These are phyloP conservation scores for Leptogaster cylindrica DNA, from an alignment of 2,888 invertebrate species.

Conservation along the genomic window DNA sequence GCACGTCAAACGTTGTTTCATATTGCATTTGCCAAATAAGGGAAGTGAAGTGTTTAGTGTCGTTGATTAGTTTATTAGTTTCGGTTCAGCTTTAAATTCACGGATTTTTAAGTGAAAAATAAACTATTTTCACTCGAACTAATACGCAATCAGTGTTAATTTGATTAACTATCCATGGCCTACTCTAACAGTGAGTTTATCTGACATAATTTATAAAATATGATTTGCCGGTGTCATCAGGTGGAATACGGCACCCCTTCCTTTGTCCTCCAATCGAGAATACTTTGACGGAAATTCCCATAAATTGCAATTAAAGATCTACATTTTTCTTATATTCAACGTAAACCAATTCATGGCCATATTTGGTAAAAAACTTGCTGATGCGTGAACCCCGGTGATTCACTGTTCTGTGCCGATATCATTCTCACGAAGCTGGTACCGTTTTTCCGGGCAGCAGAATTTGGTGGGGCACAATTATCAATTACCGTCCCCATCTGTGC, in stretches of 20 bases:
- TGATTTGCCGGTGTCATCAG: constrained; percentile 35
- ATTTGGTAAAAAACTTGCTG: constrained; percentile 43
- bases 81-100: constrained; percentile 12
- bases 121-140: not conserved
- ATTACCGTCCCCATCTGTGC: too few relatives aligned
- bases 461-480: not conserved
- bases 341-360: constrained; percentile 21
- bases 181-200: constrained; percentile 43
- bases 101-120: constrained; percentile 25
- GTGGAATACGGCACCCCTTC: constrained; percentile 1
- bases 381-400: constrained; percentile 42
- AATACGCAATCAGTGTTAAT: not conserved
- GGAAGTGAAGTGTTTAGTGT: constrained; percentile 44
- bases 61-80: constrained; percentile 33
- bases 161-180: constrained; percentile 27
- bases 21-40: constrained; percentile 40
- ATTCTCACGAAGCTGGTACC: not conserved
- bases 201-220: constrained; percentile 15
- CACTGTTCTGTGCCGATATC: constrained; percentile 6
- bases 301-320: too few relatives aligned
- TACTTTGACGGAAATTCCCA: too few relatives aligned
- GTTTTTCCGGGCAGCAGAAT: not conserved
- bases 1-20: constrained; percentile 14
- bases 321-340: not conserved
- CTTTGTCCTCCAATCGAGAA: not conserved